phyloP scores from a whole-genome alignment of 2,797 vertebrate species.

The Chrysocyon brachyurus region DNA sequence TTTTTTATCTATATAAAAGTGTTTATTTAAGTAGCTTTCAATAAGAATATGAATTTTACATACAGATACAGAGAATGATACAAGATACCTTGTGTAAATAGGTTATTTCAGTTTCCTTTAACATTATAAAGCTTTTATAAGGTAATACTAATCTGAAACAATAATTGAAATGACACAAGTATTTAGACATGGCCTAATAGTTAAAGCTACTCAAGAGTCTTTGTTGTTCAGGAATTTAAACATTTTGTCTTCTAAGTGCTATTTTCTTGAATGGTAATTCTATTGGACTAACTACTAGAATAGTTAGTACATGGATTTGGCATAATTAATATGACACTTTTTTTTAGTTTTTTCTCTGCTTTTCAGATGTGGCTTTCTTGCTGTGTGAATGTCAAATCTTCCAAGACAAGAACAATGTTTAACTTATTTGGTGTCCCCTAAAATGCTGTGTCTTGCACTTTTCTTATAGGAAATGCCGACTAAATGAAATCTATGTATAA shows the following conservation, averaged over 20 bases:
- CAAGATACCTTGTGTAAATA: neutral
- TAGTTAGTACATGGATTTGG: neutral
- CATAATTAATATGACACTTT: neutral
- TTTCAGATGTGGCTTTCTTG: neutral
- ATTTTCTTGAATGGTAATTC: neutral
- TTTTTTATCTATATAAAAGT: neutral
- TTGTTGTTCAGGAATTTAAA: neutral
- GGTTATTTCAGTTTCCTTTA: neutral
- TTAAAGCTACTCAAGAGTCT: neutral
- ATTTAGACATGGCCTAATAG: neutral
- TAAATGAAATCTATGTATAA: neutral
- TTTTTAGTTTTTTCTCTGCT: neutral
- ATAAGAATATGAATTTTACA: neutral
- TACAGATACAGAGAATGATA: neutral
- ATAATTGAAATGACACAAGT: neutral
- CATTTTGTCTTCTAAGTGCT: neutral
- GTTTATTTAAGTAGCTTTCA: neutral
- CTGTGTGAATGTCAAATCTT: neutral
- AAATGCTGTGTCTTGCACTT: neutral
- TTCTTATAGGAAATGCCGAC: neutral
- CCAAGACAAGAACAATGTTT: neutral
- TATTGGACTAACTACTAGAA: neutral
- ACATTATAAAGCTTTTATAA: neutral
- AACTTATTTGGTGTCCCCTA: neutral
- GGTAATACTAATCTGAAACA: neutral